These are phyloP conservation scores for Platygyra sinensis DNA, from an alignment of 64 coral and sea anemone genomes.

Conservation along the genomic window DNA sequence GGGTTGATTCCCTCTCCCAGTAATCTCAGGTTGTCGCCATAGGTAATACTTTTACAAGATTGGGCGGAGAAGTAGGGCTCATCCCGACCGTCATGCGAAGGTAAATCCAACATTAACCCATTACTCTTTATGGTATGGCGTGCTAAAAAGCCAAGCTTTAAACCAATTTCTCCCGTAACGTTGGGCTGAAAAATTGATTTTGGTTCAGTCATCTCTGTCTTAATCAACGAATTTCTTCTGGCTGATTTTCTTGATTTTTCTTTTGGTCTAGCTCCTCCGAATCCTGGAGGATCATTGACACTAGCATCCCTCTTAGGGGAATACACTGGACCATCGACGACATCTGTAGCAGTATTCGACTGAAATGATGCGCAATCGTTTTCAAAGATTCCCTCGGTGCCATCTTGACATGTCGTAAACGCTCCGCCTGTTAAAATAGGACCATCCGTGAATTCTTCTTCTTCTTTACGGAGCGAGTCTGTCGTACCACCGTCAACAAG, in stretches of 20 bases:
- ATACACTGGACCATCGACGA: background rate
- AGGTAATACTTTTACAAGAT: background rate
- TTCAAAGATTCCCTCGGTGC: too few species aligned
- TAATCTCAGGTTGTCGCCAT: background rate
- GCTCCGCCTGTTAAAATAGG: background rate
- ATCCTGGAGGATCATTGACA: background rate
- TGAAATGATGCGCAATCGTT: background rate
- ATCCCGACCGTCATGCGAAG: background rate
- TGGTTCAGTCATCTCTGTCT: background rate
- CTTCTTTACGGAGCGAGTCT: too few species aligned
- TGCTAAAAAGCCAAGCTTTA: background rate
- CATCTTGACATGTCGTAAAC: too few species aligned
- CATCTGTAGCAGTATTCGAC: background rate
- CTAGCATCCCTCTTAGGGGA: background rate
- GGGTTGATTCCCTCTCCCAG: too few species aligned
- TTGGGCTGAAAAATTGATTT: background rate
- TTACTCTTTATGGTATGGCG: background rate
- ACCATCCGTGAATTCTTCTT: too few species aligned
- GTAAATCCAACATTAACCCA: background rate
- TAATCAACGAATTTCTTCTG: background rate
- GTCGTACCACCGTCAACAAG: background rate
- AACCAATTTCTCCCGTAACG: background rate
- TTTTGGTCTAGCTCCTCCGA: constrained; percentile 12
- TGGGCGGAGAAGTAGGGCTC: background rate
- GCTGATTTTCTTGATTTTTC: background rate